phyloP scores from a whole-genome alignment of 2,888 invertebrate genomes.

The Melanophora roralis region DNA sequence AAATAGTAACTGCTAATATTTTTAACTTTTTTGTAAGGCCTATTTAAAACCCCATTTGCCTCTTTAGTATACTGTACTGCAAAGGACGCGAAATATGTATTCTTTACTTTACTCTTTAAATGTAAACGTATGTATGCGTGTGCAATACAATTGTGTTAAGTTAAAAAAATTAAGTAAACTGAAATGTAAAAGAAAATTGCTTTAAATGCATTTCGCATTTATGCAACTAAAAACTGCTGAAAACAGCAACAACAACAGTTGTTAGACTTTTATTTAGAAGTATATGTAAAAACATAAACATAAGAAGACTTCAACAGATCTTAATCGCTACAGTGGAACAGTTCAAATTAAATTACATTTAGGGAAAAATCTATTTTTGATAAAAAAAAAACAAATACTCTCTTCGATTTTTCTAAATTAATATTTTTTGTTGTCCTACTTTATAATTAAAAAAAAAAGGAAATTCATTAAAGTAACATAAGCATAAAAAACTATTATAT shows the following conservation, averaged over 20 bases:
- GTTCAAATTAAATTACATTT: too few species aligned
- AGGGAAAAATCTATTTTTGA: too few species aligned
- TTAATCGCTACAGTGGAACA: conserved; percentile 1
- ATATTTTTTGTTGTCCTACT: too few species aligned
- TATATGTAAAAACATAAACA: neutral
- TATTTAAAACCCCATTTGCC: too few species aligned
- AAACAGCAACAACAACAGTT: conserved; percentile 26
- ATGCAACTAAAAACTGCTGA: conserved; percentile 14
- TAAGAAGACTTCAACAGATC: neutral
- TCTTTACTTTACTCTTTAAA: neutral
- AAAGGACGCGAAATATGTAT: conserved; percentile 18
- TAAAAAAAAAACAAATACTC: too few species aligned
- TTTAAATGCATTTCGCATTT: conserved; percentile 58
- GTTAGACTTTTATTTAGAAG: conserved; percentile 12
- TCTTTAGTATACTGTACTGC: too few species aligned
- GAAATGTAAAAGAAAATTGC: conserved; percentile 57
- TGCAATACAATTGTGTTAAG: conserved; percentile 37
- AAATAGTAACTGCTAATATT: too few species aligned
- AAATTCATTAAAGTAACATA: too few species aligned
- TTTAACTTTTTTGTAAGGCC: too few species aligned
- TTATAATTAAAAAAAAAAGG: too few species aligned
- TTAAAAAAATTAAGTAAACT: neutral
- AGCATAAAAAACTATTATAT: too few species aligned
- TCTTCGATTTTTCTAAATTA: too few species aligned
- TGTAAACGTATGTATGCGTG: neutral